A percentile compares a stretch with the other conserved stretches of the same genome.
phyloP scores from a whole-genome alignment of 37 sponge, comb jelly and placozoan species.

The Spongia lamella region DNA sequence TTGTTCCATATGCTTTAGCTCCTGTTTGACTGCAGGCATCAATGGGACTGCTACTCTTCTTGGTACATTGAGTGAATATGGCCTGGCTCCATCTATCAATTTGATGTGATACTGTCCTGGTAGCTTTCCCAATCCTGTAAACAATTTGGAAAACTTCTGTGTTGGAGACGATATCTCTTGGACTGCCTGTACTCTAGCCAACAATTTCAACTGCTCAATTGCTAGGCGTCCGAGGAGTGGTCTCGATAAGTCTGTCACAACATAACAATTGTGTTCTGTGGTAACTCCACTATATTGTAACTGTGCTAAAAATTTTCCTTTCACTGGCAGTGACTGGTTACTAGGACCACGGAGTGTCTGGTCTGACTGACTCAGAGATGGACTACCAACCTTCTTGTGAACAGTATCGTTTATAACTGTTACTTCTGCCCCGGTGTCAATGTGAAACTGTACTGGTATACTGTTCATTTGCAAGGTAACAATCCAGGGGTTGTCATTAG shows the following conservation, averaged over 20 bases:
- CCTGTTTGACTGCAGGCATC: constrained; percentile 21
- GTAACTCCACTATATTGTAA: background rate
- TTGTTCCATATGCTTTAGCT: constrained; percentile 55
- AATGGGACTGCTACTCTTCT: constrained; percentile 42
- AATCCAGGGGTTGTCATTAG: background rate
- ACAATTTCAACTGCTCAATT: constrained; percentile 21
- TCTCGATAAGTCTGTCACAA: constrained; percentile 6
- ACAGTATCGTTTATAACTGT: constrained; percentile 2
- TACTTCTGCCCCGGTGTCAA: constrained; percentile 30
- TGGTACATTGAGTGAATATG: constrained; percentile 26
- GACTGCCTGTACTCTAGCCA: constrained; percentile 19
- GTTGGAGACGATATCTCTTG: no score
- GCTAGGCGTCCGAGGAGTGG: constrained; percentile 41
- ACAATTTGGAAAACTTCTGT: no score
- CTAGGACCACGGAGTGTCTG: constrained; percentile 14
- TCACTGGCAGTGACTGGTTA: background rate
- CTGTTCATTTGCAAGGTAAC: constrained; percentile 3
- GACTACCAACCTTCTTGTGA: background rate
- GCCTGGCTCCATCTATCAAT: background rate
- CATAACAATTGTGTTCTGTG: constrained; percentile 10
- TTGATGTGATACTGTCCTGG: constrained; percentile 33
- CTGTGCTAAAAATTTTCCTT: background rate
- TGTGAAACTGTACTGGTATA: background rate
- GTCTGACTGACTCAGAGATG: background rate
- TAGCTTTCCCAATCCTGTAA: constrained; percentile 23